Conservation (phyloP, 1,140 invertebrate species). For the Drosophila rhopaloa region DNA sequence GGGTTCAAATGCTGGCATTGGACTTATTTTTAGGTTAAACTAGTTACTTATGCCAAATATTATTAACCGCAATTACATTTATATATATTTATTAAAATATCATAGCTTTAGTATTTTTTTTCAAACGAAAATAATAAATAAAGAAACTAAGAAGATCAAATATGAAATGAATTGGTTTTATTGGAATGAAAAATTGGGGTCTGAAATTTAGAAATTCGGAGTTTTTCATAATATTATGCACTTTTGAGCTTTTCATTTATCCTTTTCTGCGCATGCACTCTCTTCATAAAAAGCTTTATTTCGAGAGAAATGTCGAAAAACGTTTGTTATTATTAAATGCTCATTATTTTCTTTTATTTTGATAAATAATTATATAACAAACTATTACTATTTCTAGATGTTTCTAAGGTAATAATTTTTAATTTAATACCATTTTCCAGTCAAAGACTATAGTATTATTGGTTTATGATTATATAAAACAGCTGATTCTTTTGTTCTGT, state of each 20-base stretch:
- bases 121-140: conserved; percentile 25
- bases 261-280: conserved; percentile 21
- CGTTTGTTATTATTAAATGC: not conserved
- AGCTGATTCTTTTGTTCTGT: conserved; percentile 3
- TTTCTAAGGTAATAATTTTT: not conserved
- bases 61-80: not conserved
- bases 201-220: conserved; percentile 1
- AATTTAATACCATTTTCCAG: not conserved
- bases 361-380: not conserved
- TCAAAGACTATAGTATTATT: not conserved
- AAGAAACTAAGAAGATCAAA: not conserved
- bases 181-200: not conserved
- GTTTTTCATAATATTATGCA: not conserved
- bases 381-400: not conserved
- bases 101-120: conserved; percentile 19
- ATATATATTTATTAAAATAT: conserved; percentile 22
- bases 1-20: conserved; percentile 77
- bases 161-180: not conserved
- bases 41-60: conserved; percentile 19
- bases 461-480: conserved; percentile 7
- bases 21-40: conserved; percentile 33
- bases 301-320: not conserved
- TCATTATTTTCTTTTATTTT: not conserved
- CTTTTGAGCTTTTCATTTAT: conserved; percentile 1
- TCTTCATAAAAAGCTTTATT: conserved; percentile 9